Evolutionary conservation across 2,888 invertebrate species (phyloP).

Genomic region (Lordiphosa fenestrarum): DNA sequence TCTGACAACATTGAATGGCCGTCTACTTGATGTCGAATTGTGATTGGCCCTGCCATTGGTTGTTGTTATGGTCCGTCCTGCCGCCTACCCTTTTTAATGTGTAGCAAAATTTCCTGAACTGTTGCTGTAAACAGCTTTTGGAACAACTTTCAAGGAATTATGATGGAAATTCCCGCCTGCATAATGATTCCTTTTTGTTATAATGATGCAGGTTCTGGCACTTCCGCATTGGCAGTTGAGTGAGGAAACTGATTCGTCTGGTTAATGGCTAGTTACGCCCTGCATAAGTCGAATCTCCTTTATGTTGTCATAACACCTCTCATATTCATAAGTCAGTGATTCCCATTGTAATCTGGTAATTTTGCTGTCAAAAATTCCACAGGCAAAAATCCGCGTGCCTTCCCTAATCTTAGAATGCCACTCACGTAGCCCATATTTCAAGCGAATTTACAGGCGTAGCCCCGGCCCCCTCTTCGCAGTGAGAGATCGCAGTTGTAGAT

Average conservation of each 20-base stretch:
- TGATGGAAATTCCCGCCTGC: constrained; percentile 18
- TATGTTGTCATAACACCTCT: constrained; percentile 1
- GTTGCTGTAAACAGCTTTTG: constrained; percentile 32
- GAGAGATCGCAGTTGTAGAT: constrained; percentile 34
- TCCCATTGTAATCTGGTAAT: constrained; percentile 22
- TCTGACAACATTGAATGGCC: constrained; percentile 16
- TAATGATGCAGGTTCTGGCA: constrained; percentile 32
- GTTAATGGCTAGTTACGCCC: constrained; percentile 36
- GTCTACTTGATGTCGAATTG: neutral
- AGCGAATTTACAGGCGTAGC: constrained; percentile 50
- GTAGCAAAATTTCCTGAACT: neutral
- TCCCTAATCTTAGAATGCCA: constrained; percentile 46
- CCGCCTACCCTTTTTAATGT: neutral
- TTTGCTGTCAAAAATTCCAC: constrained; percentile 55
- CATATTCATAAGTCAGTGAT: neutral
- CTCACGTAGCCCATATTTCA: constrained; percentile 63
- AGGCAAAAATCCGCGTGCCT: constrained; percentile 27
- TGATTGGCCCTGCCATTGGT: constrained; percentile 13
- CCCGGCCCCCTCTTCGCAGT: neutral
- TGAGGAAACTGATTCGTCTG: constrained; percentile 30
- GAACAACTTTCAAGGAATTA: constrained; percentile 63
- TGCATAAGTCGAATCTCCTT: constrained; percentile 32
- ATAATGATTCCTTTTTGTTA: constrained; percentile 22
- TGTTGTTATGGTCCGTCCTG: neutral
- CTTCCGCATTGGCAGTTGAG: constrained; percentile 60